Percentiles rank a stretch among this genome's conserved stretches.
Conservation (phyloP, 1,140 invertebrate genomes). For the Radopholus similis region DNA sequence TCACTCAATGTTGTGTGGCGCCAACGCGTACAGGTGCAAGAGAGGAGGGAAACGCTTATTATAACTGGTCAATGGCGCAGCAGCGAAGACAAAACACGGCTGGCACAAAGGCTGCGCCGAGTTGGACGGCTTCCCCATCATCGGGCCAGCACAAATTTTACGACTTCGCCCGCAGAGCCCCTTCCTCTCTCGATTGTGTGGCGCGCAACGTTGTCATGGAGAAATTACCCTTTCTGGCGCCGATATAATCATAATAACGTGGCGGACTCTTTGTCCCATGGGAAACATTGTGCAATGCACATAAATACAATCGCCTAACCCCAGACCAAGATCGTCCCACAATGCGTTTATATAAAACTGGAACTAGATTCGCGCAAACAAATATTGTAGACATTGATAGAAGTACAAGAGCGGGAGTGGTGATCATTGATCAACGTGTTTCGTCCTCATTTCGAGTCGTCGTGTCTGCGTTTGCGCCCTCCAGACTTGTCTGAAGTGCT, state of each 20-base stretch:
- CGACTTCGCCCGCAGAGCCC: background rate
- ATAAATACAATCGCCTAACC: background rate
- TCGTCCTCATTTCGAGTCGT: conserved; percentile 2
- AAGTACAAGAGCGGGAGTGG: conserved; percentile 1
- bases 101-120: background rate
- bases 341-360: background rate
- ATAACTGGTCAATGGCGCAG: background rate
- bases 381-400: background rate
- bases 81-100: background rate
- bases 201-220: conserved; percentile 7
- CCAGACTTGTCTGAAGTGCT: background rate
- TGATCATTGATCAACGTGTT: background rate
- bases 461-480: conserved; percentile 10
- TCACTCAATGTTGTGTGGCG: background rate
- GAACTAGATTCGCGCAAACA: background rate
- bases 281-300: too few relatives aligned
- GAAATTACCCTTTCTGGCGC: conserved; percentile 10
- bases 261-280: too few relatives aligned
- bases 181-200: too few relatives aligned
- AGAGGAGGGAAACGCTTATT: background rate
- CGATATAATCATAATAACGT: conserved; percentile 8
- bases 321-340: background rate
- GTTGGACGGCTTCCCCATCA: background rate
- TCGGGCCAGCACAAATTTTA: background rate
- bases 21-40: background rate